Evolutionary conservation across 2,113 vertebrate species (phyloP).

Genomic region (Ctenodactylus gundi): DNA sequence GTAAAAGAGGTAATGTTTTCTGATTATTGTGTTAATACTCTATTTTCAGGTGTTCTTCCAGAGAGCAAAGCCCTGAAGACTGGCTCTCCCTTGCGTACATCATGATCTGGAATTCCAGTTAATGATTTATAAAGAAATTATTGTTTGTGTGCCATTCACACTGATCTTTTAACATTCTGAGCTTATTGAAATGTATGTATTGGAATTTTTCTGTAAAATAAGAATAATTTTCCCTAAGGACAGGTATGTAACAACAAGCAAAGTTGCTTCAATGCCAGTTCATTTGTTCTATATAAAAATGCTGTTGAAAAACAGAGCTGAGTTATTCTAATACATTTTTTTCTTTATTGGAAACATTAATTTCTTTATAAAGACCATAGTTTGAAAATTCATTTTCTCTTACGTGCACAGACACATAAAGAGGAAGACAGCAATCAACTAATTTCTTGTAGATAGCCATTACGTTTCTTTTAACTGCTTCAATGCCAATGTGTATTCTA

Average conservation of each 20-base stretch:
- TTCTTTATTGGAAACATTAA: slow-evolving; percentile 84
- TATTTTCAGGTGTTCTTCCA: slow-evolving; percentile 94
- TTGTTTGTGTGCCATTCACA: slow-evolving; percentile 82
- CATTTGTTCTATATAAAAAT: slow-evolving; percentile 71
- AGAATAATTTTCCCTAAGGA: slow-evolving; percentile 73
- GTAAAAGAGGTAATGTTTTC: neutral
- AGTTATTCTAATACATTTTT: slow-evolving; percentile 57
- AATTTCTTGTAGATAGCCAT: slow-evolving; percentile 85
- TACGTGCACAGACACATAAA: slow-evolving; percentile 79
- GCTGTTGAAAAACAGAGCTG: slow-evolving; percentile 77
- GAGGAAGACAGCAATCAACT: slow-evolving; percentile 81
- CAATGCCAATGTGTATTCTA: slow-evolving; percentile 82
- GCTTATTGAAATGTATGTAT: slow-evolving; percentile 77
- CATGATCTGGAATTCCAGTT: slow-evolving; percentile 80
- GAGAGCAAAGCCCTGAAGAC: slow-evolving; percentile 93
- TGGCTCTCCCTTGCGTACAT: slow-evolving; percentile 80
- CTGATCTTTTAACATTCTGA: slow-evolving; percentile 80
- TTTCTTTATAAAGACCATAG: slow-evolving; percentile 83
- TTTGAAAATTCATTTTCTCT: slow-evolving; percentile 79
- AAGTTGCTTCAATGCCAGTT: slow-evolving; percentile 74
- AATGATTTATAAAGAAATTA: slow-evolving; percentile 83
- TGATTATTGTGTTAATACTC: slow-evolving; percentile 39
- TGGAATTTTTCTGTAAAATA: slow-evolving; percentile 77
- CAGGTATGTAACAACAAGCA: slow-evolving; percentile 76
- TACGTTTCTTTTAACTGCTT: slow-evolving; percentile 80